phyloP scores from a whole-genome alignment of 2,888 invertebrate genomes.

The Trachelus iudaicus region DNA sequence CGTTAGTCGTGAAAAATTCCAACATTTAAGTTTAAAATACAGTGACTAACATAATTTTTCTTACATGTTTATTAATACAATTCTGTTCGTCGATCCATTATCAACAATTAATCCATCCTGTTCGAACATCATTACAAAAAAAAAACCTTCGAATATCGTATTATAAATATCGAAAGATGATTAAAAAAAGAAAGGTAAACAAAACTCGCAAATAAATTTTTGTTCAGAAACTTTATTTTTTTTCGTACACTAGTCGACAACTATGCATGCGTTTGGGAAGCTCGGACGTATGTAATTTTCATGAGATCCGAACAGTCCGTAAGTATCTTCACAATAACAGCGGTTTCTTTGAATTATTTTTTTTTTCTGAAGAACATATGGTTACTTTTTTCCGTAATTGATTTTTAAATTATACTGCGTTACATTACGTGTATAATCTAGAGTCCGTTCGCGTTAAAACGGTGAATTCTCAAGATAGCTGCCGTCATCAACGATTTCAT shows the following conservation, averaged over 20 bases:
- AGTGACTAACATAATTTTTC: neutral
- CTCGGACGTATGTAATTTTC: conserved; percentile 40
- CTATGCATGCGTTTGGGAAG: conserved; percentile 51
- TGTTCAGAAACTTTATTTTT: conserved; percentile 65
- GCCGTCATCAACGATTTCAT: neutral
- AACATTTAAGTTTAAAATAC: neutral
- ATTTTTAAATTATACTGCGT: conserved; percentile 57
- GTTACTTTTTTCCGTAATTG: conserved; percentile 38
- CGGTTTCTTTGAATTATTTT: conserved; percentile 29
- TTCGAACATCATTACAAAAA: neutral
- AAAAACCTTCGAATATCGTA: neutral
- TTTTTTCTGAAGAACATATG: conserved; percentile 39
- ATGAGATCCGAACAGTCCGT: conserved; percentile 39
- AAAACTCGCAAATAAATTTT: conserved; percentile 30
- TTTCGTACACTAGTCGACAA: conserved; percentile 27
- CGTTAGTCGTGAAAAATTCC: neutral
- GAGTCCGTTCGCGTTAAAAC: conserved; percentile 52
- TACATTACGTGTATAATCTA: conserved; percentile 59
- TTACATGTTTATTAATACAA: neutral
- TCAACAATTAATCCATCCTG: neutral
- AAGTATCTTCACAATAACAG: conserved; percentile 45
- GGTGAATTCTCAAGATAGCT: conserved; percentile 35
- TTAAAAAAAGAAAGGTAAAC: neutral
- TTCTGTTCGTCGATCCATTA: neutral
- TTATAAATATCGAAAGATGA: neutral